Base-by-base conservation (phyloP, 2,888 invertebrate species). In the Caenorhabditis auriculariae region DNA sequence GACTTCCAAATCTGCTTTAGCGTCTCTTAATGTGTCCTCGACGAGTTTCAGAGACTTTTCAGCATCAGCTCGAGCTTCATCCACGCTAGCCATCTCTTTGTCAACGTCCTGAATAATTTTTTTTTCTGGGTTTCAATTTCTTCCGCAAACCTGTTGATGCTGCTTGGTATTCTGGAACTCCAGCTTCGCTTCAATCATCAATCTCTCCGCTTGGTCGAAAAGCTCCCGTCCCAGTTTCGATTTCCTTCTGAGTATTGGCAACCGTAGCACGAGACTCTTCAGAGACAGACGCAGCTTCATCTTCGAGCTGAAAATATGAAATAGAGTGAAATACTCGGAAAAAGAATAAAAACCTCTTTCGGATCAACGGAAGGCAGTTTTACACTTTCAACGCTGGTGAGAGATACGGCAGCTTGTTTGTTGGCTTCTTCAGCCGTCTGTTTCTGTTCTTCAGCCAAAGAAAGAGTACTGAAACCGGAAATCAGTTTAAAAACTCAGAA, bases 31-130 rank as follows among this genome's bases (percentile, higher is more conserved):
- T 0, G 91, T 92, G 49, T 88, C 87, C 76, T 89, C 88, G 3
- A 90, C 92, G 78, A 90, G 89, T 64, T 87, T 86, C 6, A 91
- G 84, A 0, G 90, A 91, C 70, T 88, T 87, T 76, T 93, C 91
- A 2, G 93, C 93, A 49, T 89, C 87, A 54, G 88, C 87, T 0
- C 93, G 90, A 2, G 94, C 93, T 49, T 89, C 88, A 55, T 88
- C 87, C 0, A 93, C 93, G 76, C 88, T 88, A 4, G 86, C 88
- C 29, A 82, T 83, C 17, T 93, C 84, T 26, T 88, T 85, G 21
- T 88, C 87, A 0, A 90, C 89, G 39, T 88, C 84, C 38, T 83
- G 83, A 67, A 86, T 85, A 35, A 88, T 84, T 28, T 80, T 75
- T 51, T 82, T 76, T n/a, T n/a, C n/a, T n/a, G n/a, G n/a, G n/a